These are phyloP conservation scores for Brachionus manjavacas DNA, from an alignment of 1,140 invertebrate genomes.

Conservation along the genomic window DNA sequence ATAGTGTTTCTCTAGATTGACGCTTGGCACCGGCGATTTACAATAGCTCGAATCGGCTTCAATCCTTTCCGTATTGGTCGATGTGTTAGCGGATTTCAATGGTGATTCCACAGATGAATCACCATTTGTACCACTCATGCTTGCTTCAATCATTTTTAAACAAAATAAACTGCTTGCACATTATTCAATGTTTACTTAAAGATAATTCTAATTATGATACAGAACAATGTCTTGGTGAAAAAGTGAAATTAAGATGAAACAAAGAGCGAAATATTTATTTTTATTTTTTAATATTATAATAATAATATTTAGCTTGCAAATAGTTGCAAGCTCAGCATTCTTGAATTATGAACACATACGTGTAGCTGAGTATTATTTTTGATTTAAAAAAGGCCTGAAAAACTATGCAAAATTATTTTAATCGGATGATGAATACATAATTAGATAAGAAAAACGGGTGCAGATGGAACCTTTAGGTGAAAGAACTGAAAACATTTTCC, in stretches of 20 bases:
- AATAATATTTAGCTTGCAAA: constrained; percentile 5
- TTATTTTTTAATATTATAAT: background rate
- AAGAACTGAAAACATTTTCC: background rate
- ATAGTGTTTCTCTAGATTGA: background rate
- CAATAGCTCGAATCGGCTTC: background rate
- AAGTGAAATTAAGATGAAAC: background rate
- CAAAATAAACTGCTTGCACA: background rate
- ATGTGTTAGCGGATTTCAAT: constrained; percentile 19
- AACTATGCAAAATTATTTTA: background rate
- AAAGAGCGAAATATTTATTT: background rate
- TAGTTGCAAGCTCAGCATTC: background rate
- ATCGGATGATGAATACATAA: background rate
- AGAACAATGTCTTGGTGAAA: background rate
- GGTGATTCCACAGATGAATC: constrained; percentile 10
- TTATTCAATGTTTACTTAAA: background rate
- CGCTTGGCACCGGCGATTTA: background rate
- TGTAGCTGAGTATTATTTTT: background rate
- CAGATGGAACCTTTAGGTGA: background rate
- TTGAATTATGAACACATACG: background rate
- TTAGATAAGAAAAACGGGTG: background rate
- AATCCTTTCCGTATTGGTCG: background rate
- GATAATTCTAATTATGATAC: background rate
- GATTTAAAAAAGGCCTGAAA: background rate
- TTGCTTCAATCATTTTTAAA: constrained; percentile 19
- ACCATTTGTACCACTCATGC: constrained; percentile 22